Percentiles rank a stretch among this genome's conserved stretches.
phyloP scores from a whole-genome alignment of 2,888 invertebrate species.

The Ceraclea dissimilis region DNA sequence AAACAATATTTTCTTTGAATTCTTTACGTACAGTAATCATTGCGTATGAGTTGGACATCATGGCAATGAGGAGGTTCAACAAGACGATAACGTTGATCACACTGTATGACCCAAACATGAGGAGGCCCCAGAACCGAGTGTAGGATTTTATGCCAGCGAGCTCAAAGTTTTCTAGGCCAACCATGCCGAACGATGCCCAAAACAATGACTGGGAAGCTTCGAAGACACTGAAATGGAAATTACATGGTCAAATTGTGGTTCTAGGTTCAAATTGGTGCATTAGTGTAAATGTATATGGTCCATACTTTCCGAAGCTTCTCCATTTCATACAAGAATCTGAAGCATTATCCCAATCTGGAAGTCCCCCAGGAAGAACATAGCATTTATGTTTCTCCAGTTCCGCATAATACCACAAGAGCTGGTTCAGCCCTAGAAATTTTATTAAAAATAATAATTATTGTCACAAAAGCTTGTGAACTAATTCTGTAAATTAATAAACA shows the following conservation, averaged over 20 bases:
- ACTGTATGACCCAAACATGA: slow-evolving; percentile 94
- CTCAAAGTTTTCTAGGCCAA: slow-evolving; percentile 83
- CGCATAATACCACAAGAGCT: slow-evolving; percentile 90
- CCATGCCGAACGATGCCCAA: slow-evolving; percentile 93
- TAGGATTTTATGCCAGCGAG: slow-evolving; percentile 80
- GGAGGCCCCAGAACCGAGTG: slow-evolving; percentile 89
- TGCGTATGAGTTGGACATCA: slow-evolving; percentile 97
- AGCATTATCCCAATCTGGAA: slow-evolving; percentile 69
- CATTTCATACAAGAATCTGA: slow-evolving; percentile 77
- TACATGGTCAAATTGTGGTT: neutral
- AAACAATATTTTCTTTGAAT: no score
- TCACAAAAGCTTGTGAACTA: no score
- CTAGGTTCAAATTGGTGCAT: no score
- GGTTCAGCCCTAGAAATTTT: slow-evolving; percentile 59
- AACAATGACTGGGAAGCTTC: slow-evolving; percentile 92
- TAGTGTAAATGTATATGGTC: no score
- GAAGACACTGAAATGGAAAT: slow-evolving; percentile 60
- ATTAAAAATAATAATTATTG: neutral
- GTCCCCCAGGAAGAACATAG: slow-evolving; percentile 60
- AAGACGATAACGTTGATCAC: slow-evolving; percentile 92
- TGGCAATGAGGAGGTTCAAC: slow-evolving; percentile 89
- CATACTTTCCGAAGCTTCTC: slow-evolving; percentile 77
- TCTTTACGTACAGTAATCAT: slow-evolving; percentile 80
- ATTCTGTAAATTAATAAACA: no score
- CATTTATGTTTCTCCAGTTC: slow-evolving; percentile 77